Evolutionary conservation across 1,140 invertebrate species (phyloP), one percentile per base, ranked within the genome.

Genomic region (Apis florea): DNA sequence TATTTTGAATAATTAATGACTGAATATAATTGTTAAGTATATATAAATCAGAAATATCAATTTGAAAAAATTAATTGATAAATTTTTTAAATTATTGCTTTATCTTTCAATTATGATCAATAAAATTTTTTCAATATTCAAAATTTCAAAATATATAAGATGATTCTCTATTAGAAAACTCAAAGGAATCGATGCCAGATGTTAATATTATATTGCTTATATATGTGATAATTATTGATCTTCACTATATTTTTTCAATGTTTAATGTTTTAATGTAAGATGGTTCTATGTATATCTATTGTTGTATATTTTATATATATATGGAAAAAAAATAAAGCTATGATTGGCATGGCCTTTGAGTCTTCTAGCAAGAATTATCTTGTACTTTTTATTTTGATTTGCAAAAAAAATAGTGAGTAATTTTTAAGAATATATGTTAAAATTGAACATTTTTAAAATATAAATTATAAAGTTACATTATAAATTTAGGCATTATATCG

Each of bases 41-140:
- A 77, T 72, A 67, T 70, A 47, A 79, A 73, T 83, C 8, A 76
- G 51, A 81, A 71, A n/a, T 53, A 79, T n/a, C 19, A 19, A 5
- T 59, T 8, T 8, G 13, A 15, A 31, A 40, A 61, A 40, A 59
- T n/a, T n/a, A 69, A 69, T 61, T 40, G 26, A 64, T 51, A 40
- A 58, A 51, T 59, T 51, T 12, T 51, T 77, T 19, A 40, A 68
- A 47, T 17, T 9, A 51, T 49, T 13, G 53, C 6, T 59, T 24
- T n/a, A 78, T n/a, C 9, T 63, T 79, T 53, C 53, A 70, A 26
- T 78, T 59, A 51, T 17, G 53, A 59, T 49, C 53, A 8, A 53
- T 61, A 70, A 9, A 49, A 17, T 70, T 17, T 8, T 26, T 51
- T n/a, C 21, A 66, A 54, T 40, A 17, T 72, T 79, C 13, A 58